Evolutionary conservation across 2,113 vertebrate genomes (phyloP).

Genomic region (Dissostichus mawsoni): DNA sequence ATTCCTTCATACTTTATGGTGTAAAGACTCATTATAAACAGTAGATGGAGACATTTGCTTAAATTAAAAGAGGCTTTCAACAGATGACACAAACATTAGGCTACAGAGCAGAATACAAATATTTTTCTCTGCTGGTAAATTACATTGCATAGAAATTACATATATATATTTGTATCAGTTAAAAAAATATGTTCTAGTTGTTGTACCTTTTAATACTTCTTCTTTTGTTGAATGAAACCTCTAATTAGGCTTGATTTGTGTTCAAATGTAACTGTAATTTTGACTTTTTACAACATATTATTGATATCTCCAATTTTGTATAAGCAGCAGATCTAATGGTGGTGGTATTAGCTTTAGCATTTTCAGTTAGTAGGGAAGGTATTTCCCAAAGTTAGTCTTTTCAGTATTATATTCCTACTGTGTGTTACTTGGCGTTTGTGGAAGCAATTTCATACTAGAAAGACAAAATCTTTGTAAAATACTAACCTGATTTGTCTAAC

Average conservation of each 20-base stretch:
- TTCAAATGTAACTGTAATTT: too few species aligned
- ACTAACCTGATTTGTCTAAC: neutral
- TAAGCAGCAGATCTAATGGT: too few species aligned
- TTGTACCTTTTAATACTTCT: too few species aligned
- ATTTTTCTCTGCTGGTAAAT: neutral
- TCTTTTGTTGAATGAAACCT: too few species aligned
- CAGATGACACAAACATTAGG: neutral
- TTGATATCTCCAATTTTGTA: too few species aligned
- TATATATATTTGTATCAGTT: too few species aligned
- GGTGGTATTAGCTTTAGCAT: too few species aligned
- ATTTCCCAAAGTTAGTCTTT: neutral
- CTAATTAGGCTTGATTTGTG: too few species aligned
- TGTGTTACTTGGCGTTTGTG: neutral
- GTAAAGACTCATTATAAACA: neutral
- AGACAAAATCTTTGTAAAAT: neutral
- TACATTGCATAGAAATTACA: too few species aligned
- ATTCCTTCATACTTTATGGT: neutral
- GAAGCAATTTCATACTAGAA: neutral
- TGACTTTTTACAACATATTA: too few species aligned
- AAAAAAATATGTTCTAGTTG: too few species aligned
- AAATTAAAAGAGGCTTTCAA: neutral
- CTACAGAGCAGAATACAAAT: neutral
- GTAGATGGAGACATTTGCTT: constrained; percentile 24
- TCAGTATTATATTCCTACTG: neutral
- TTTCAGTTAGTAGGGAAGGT: too few species aligned